These are phyloP conservation scores for Drosophila insularis DNA, from an alignment of 1,140 invertebrate genomes.

Conservation along the genomic window DNA sequence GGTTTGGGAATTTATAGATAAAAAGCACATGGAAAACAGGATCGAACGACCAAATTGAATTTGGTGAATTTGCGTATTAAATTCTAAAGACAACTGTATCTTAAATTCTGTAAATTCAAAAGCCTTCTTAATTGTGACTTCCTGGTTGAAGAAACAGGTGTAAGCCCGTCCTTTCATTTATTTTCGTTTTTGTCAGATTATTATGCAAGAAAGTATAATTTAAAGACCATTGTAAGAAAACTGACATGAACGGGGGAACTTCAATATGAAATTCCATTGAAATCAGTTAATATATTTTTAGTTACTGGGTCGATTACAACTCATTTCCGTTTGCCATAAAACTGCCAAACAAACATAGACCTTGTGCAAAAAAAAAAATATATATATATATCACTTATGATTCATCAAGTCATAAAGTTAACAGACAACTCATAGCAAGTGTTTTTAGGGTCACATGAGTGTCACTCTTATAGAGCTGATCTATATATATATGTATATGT, in stretches of 20 bases:
- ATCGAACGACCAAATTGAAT: too few relatives aligned
- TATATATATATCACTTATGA: background rate
- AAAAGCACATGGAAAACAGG: background rate
- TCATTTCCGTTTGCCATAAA: constrained; percentile 7
- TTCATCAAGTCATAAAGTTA: background rate
- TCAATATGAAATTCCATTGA: background rate
- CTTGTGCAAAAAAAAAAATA: background rate
- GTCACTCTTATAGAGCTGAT: constrained; percentile 3
- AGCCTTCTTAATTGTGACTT: background rate
- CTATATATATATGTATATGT: background rate
- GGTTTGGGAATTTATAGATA: background rate
- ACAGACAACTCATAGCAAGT: background rate
- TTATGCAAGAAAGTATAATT: too few relatives aligned
- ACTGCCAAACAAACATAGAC: background rate
- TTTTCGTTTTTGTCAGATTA: too few relatives aligned
- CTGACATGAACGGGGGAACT: background rate
- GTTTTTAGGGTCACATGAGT: constrained; percentile 17
- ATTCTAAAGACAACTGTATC: too few relatives aligned
- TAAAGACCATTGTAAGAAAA: background rate
- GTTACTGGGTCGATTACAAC: background rate
- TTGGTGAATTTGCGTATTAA: too few relatives aligned
- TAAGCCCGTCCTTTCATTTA: too few relatives aligned
- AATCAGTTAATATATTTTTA: too few relatives aligned
- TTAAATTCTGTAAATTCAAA: background rate
- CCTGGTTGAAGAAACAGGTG: too few relatives aligned